phyloP scores from a whole-genome alignment of 2,888 invertebrate genomes.

The Papilio protenor region DNA sequence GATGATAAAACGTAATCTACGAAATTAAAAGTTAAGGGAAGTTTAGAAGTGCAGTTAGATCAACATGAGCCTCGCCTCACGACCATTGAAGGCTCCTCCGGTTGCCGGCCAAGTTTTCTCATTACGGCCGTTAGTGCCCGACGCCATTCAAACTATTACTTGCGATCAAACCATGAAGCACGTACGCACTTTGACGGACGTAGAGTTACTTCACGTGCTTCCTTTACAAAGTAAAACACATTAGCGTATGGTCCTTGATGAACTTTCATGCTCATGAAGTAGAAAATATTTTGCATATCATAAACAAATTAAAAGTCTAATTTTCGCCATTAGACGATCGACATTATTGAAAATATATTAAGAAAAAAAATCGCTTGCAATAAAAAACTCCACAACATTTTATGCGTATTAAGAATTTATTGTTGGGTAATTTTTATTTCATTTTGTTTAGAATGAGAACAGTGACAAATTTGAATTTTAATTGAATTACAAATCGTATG shows the following conservation, averaged over 20 bases:
- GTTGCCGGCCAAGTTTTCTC: slow-evolving; percentile 76
- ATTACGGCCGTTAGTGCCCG: slow-evolving; percentile 73
- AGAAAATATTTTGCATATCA: not conserved
- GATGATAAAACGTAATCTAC: slow-evolving; percentile 27
- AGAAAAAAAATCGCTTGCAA: not conserved
- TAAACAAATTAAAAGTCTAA: not conserved
- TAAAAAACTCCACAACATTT: not conserved
- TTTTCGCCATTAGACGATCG: not conserved
- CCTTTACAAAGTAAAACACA: slow-evolving; percentile 50
- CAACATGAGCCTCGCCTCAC: slow-evolving; percentile 56
- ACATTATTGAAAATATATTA: not conserved
- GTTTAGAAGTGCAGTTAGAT: slow-evolving; percentile 54
- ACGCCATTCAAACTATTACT: slow-evolving; percentile 67
- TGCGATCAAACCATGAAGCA: slow-evolving; percentile 61
- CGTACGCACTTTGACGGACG: slow-evolving; percentile 58
- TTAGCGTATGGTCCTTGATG: slow-evolving; percentile 5
- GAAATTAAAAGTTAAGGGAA: slow-evolving; percentile 50
- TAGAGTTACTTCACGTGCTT: slow-evolving; percentile 47
- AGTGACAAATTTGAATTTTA: slow-evolving; percentile 12
- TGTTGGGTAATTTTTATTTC: too few species aligned
- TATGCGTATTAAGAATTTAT: not conserved
- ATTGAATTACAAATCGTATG: slow-evolving; percentile 14
- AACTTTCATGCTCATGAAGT: not conserved
- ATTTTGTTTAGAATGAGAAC: not conserved
- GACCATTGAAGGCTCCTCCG: slow-evolving; percentile 61